Base-by-base conservation (phyloP, 2,888 invertebrate species). In the Sialis lutaria region DNA sequence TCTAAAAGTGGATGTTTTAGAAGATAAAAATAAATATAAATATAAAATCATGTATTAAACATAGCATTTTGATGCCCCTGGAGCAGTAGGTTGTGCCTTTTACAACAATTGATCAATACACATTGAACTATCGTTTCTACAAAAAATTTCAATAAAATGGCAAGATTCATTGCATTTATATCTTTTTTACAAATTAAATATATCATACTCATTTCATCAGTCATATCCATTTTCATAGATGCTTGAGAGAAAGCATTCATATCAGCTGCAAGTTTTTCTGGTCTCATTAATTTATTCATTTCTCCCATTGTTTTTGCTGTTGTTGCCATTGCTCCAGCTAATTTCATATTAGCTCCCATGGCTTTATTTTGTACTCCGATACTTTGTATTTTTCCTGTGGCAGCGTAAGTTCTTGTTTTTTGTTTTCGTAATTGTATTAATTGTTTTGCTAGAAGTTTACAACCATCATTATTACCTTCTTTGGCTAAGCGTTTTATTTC, bases 401-500 rank as follows among this genome's bases (percentile, higher is more conserved):
- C 89, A 31, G 82, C 74, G 62, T 79, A 82, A 45, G 85, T 81
- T 55, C 90, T 75, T 13, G 78, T 79, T 61, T 88, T 91, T 60
- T 92, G 91, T 62, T 91, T 91, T 45, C 93, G 72, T 50, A 93
- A 61, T 58, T 86, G 82, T 0, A 95, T 77, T 45, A 95, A 65
- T 64, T 93, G 92, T 61, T 92, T 92, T 1, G 93, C 93, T 53
- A 93, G 67, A 52, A 90, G 72, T 55, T 75, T 77, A 56, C 82
- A 82, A 7, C 82, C 86, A 58, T 89, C 87, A 58, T 80, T 83
- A 59, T 93, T 84, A 6, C 91, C 91, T 58, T 83, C 78, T 58
- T 86, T 84, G 1, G 91, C 92, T 64, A 83, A 74, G 58, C 87
- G 88, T 60, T 85, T 89, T 44, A 93, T 93, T 62, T 93, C 91